These are phyloP conservation scores for Sclerodermus sp. DNA, from an alignment of 2,888 invertebrate genomes.

Conservation along the genomic window DNA sequence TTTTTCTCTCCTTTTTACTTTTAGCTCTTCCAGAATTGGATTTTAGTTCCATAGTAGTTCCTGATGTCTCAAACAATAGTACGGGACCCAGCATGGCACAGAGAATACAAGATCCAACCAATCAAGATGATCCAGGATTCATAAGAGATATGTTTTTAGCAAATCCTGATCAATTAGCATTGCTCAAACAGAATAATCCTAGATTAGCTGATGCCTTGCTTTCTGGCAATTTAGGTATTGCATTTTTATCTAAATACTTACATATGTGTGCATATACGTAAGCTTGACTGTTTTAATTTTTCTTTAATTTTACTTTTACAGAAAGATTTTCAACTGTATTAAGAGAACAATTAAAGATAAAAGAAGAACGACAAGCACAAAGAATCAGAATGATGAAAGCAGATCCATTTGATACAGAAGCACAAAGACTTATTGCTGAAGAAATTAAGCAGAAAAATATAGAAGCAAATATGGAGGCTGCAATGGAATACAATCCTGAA, in stretches of 20 bases:
- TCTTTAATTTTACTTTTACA: conserved; percentile 47
- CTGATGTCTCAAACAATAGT: conserved; percentile 56
- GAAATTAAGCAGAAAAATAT: conserved; percentile 95
- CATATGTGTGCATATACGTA: not conserved
- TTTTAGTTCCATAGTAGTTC: conserved; percentile 85
- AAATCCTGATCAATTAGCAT: conserved; percentile 87
- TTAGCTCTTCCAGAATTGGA: conserved; percentile 69
- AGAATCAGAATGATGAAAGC: conserved; percentile 86
- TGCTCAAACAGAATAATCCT: conserved; percentile 92
- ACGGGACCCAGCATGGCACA: conserved; percentile 24
- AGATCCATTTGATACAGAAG: conserved; percentile 94
- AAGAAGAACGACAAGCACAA: conserved; percentile 81
- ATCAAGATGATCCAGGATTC: conserved; percentile 80
- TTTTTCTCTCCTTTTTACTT: too few species aligned
- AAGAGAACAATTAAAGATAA: conserved; percentile 78
- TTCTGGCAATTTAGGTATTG: conserved; percentile 80
- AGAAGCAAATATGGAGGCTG: conserved; percentile 97
- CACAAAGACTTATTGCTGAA: conserved; percentile 92
- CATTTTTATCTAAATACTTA: too few species aligned
- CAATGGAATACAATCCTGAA: conserved; percentile 98
- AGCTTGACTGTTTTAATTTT: not conserved
- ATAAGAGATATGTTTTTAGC: conserved; percentile 85
- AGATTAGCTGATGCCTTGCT: conserved; percentile 87
- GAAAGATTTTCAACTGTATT: conserved; percentile 80
- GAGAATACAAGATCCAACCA: conserved; percentile 50